A percentile compares a stretch with the other conserved stretches of the same genome.
phyloP scores from a whole-genome alignment of 2,113 vertebrate genomes.

The Cynopterus brachyotis region DNA sequence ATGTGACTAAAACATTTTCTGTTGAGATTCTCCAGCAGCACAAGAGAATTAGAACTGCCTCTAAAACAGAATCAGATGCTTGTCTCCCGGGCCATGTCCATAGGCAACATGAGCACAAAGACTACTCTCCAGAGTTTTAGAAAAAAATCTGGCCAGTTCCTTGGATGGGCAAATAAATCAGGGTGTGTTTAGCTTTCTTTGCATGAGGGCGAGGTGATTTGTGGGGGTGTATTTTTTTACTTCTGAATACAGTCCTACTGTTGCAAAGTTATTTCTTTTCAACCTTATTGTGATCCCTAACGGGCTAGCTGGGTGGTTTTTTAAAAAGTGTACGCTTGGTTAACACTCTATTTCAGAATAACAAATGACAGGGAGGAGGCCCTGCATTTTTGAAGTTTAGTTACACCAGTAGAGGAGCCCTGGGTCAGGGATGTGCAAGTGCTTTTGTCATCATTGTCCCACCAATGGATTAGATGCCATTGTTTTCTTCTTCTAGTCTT shows the following conservation, averaged over 20 bases:
- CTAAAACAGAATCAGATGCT: slow-evolving; percentile 6
- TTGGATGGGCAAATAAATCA: slow-evolving; percentile 62
- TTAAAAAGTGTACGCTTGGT: slow-evolving; percentile 15
- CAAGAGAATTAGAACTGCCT: not conserved
- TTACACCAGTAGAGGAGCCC: not conserved
- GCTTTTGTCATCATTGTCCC: not conserved
- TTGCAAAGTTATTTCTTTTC: slow-evolving; percentile 47
- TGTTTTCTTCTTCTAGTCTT: not conserved
- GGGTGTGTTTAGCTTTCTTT: slow-evolving; percentile 6
- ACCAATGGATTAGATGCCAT: not conserved
- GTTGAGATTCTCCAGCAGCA: not conserved
- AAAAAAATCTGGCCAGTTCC: slow-evolving; percentile 43
- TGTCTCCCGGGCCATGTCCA: slow-evolving; percentile 50
- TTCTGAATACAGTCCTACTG: slow-evolving; percentile 36
- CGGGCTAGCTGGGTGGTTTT: not conserved
- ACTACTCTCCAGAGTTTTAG: slow-evolving; percentile 34
- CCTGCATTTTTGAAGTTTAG: not conserved
- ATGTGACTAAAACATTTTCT: not conserved
- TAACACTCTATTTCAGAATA: slow-evolving; percentile 35
- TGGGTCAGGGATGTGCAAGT: not conserved
- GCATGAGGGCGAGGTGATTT: slow-evolving; percentile 11
- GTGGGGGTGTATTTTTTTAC: slow-evolving; percentile 21
- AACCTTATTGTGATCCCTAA: slow-evolving; percentile 11
- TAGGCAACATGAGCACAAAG: slow-evolving; percentile 64
- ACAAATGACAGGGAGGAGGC: not conserved